Base-by-base conservation (phyloP, 2,888 invertebrate species). In the Leucozona laternaria region DNA sequence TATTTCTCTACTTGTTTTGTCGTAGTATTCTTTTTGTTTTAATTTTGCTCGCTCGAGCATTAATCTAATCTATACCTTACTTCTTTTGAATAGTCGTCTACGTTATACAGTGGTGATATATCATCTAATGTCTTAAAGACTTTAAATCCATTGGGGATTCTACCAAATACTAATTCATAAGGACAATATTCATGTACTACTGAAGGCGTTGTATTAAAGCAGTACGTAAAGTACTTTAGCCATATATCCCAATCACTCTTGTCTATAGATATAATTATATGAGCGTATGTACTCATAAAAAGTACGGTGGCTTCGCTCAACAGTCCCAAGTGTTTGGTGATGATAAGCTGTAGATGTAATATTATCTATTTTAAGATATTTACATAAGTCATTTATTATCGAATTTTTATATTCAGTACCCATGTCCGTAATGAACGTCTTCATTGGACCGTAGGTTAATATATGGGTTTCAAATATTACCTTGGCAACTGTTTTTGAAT, bases 321-420 rank as follows among this genome's bases (percentile, higher is more conserved):
- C 55, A 28, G 55, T 55, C n/a, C n/a, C n/a, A 28, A 55, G 28
- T 15, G 28, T 55, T 55, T 55, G 7, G 55, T 55, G 55, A 15
- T 31, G 28, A 31, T 55, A 22, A 55, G 31, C 25, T 55, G 55
- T 55, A 2, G 55, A 55, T 28, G 55, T 55, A 28, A 28, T 55
- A 55, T 55, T 53, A 25, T 53, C 55, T 55, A 55, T 55, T 55
- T 55, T 55, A 31, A 55, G 55, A 28, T 28, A 55, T 40, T 62
- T 57, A 77, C 25, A 57, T 71, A 70, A 10, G 64, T 66, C 40
- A 86, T 25, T 40, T 22, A 20, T 50, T 43, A 43, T 43, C 37
- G 37, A 37, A 37, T 37, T 37, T 37, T 11, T 37, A n/a, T n/a
- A n/a, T n/a, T n/a, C n/a, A n/a, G n/a, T n/a, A n/a, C n/a, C n/a